Percentiles rank a stretch among this genome's conserved stretches.
These are phyloP conservation scores for Heliocidaris erythrogramma DNA, from an alignment of 35 echinoderm and acorn worm genomes.

Conservation along the genomic window DNA sequence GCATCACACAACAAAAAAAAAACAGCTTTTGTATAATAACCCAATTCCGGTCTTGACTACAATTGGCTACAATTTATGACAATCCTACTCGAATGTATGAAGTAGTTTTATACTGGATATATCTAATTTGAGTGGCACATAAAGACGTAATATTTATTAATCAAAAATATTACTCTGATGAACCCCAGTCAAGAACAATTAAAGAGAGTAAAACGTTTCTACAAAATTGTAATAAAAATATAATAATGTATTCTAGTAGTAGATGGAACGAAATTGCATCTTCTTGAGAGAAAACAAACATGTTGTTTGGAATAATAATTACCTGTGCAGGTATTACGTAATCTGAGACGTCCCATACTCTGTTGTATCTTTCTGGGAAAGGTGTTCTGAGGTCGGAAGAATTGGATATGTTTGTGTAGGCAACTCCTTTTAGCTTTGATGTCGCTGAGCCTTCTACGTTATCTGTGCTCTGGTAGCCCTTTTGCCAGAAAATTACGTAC, in stretches of 20 bases:
- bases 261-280: not conserved
- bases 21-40: too few species aligned
- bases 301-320: not conserved
- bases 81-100: too few species aligned
- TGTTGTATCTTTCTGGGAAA: slow-evolving; percentile 77
- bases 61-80: too few species aligned
- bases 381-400: slow-evolving; percentile 54
- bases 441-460: slow-evolving; percentile 83
- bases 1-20: too few species aligned
- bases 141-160: too few species aligned
- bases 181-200: not conserved
- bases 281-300: not conserved
- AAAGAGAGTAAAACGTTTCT: not conserved
- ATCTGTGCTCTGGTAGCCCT: slow-evolving; percentile 88
- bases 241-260: not conserved
- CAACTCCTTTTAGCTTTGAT: slow-evolving; percentile 85
- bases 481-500: slow-evolving; percentile 83
- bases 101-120: too few species aligned
- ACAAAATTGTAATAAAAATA: not conserved
- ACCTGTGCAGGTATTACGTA: slow-evolving; percentile 99
- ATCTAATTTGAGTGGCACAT: too few species aligned
- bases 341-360: slow-evolving; percentile 96
- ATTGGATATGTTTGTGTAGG: slow-evolving; percentile 82
- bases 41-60: too few species aligned
- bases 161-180: too few species aligned